These are phyloP conservation scores for Cichlasoma orientale DNA, from an alignment of 2,797 vertebrate species.

Conservation along the genomic window DNA sequence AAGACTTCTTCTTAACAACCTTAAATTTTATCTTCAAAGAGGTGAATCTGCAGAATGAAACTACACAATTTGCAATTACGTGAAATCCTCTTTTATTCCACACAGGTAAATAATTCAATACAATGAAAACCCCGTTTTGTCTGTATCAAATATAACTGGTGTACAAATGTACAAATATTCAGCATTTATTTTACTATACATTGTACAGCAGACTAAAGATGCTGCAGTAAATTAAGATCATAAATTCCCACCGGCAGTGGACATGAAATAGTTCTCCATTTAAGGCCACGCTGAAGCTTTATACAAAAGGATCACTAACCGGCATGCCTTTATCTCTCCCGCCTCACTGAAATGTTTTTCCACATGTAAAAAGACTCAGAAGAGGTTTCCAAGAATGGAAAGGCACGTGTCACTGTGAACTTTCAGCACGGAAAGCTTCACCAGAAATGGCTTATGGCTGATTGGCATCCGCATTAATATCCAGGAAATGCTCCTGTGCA, in stretches of 20 bases:
- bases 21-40: neutral
- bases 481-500: constrained; percentile 26
- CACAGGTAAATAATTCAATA: constrained; percentile 29
- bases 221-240: constrained; percentile 20
- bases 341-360: constrained; percentile 16
- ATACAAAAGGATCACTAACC: neutral
- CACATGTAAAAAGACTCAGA: constrained; percentile 2
- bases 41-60: neutral
- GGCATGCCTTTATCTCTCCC: neutral
- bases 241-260: constrained; percentile 52
- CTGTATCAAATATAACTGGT: constrained; percentile 60
- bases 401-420: constrained; percentile 53
- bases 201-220: constrained; percentile 58
- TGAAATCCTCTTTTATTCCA: constrained; percentile 69
- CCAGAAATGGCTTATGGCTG: constrained; percentile 33
- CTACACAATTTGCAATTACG: neutral
- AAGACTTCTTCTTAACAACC: neutral
- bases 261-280: constrained; percentile 15
- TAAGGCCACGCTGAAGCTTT: constrained; percentile 13
- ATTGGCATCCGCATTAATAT: constrained; percentile 28
- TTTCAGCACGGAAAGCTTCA: constrained; percentile 4
- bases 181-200: constrained; percentile 61
- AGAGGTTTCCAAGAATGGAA: constrained; percentile 32
- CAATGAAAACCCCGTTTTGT: constrained; percentile 38
- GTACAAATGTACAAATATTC: constrained; percentile 67